phyloP scores from a whole-genome alignment of 2,888 invertebrate genomes.

The Chouioia cunea region DNA sequence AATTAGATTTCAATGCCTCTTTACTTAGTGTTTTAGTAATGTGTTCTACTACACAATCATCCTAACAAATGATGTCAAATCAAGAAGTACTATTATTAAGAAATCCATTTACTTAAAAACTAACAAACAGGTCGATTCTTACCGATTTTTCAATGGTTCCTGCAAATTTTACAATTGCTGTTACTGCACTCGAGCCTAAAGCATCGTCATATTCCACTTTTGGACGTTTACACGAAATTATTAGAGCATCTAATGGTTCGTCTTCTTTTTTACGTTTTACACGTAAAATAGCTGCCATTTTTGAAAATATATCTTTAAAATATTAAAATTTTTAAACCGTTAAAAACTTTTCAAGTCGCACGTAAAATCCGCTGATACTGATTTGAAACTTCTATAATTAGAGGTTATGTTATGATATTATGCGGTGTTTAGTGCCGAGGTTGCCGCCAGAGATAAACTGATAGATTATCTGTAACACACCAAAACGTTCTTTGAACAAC shows the following conservation, averaged over 20 bases:
- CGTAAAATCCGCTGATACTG: too few relatives aligned
- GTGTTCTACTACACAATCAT: slow-evolving; percentile 60
- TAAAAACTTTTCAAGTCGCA: too few relatives aligned
- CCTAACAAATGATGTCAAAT: slow-evolving; percentile 61
- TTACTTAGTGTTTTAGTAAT: slow-evolving; percentile 68
- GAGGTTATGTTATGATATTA: too few relatives aligned
- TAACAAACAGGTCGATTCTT: slow-evolving; percentile 44
- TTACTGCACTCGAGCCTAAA: slow-evolving; percentile 64
- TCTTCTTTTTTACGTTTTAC: slow-evolving; percentile 81
- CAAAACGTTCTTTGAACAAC: too few relatives aligned
- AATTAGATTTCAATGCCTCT: slow-evolving; percentile 69
- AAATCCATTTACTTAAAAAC: slow-evolving; percentile 62
- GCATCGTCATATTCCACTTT: slow-evolving; percentile 70
- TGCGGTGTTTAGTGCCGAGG: too few relatives aligned
- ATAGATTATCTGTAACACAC: too few relatives aligned
- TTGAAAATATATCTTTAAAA: not conserved
- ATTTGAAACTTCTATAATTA: too few relatives aligned
- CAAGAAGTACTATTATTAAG: slow-evolving; percentile 11
- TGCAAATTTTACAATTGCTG: slow-evolving; percentile 79
- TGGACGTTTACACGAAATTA: slow-evolving; percentile 79
- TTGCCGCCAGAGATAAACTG: too few relatives aligned
- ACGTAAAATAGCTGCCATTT: slow-evolving; percentile 76
- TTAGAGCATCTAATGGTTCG: slow-evolving; percentile 78
- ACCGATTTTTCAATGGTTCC: slow-evolving; percentile 80
- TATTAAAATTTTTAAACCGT: too few relatives aligned